Base-by-base conservation (phyloP, 2,113 vertebrate species). In the Tragelaphus imberbis region DNA sequence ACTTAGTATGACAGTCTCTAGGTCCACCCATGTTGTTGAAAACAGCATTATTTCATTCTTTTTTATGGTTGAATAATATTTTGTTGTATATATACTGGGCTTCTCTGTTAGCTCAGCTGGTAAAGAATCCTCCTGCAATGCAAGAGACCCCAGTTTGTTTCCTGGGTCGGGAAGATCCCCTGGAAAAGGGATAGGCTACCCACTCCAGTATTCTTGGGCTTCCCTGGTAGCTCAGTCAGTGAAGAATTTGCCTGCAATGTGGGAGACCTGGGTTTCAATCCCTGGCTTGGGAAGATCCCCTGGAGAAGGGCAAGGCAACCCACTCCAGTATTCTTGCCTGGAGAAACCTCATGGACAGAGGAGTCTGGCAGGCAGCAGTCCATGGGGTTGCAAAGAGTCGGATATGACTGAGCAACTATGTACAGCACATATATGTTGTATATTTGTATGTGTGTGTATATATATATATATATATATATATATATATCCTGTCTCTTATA, bases 351-450 rank as follows among this genome's bases (percentile, higher is more conserved):
- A 68, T 11, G 17, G 65, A 21, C 8, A 19, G 33, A 36, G 65
- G 65, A 68, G 65, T 9, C 65, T 68, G 65, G 17, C 16, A 36
- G 21, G 71, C 21, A 13, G 11, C 11, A 44, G 36, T 75, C 36
- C 71, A 25, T 44, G 21, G 21, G 21, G 19, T 44, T 13, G 21
- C n/a, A n/a, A n/a, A n/a, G n/a, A n/a, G n/a, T n/a, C n/a, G n/a
- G n/a, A n/a, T n/a, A 40, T 23, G n/a, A 23, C 68, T 40, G 36
- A 75, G n/a, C 68, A 23, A 36, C 33, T 68, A 68, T 36, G 16
- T 8, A 68, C 4, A 36, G 17, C 0, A 0, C 65, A 36, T 71
- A 19, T n/a, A 71, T 71, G 33, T 71, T 71, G 17, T 11, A 21
- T 36, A 21, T 36, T 36, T 71, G 65, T 71, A 4, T 36, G 17